Base-by-base conservation (phyloP, 2,797 vertebrate species). In the Hoplostethus atlanticus region DNA sequence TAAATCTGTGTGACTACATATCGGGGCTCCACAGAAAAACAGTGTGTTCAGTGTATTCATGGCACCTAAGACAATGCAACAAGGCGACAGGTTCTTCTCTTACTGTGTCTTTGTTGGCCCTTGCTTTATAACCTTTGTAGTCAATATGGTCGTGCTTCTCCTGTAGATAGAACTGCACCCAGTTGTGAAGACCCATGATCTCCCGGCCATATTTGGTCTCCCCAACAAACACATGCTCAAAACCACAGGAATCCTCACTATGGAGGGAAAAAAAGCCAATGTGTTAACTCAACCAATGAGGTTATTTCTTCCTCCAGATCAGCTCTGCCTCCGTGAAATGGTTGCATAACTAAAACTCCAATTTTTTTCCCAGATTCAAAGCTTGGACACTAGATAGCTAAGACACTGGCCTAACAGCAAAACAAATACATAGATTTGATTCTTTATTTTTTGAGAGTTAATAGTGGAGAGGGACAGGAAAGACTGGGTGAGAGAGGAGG, bases 191-290 rank as follows among this genome's bases (percentile, higher is more conserved):
- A 61, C 95, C 96, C 76, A 95, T 89, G 46, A 96, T 90, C 88
- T 96, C 91, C 34, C 83, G 85, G 1, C 92, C 92, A 0, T 36
- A 58, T 68, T 93, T 94, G 4, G 92, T 95, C 88, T 97, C 96
- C 36, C 95, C 96, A 2, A 96, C 94, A 90, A 97, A 96, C 77
- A 96, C 96, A 0, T 96, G 96, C 69, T 97, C 95, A 73, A 97
- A 97, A 3, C 96, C 95, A 28, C 94, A 96, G 6, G 96, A 97
- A 85, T 97, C 95, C 47, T 87, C 85, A 21, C 96, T 97, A 25
- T 1, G 56, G 46, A 6, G 9, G 21, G 21, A 66, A 34, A 50
- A 16, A 6, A 25, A 6, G 28, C 47, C 6, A n/a, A 17, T 17
- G 9, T 40, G 38, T 40, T 8, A 34, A 21, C 21, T 21, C 21